phyloP scores from a whole-genome alignment of 2,888 invertebrate genomes.

The Thysanoteuthis rhombus region DNA sequence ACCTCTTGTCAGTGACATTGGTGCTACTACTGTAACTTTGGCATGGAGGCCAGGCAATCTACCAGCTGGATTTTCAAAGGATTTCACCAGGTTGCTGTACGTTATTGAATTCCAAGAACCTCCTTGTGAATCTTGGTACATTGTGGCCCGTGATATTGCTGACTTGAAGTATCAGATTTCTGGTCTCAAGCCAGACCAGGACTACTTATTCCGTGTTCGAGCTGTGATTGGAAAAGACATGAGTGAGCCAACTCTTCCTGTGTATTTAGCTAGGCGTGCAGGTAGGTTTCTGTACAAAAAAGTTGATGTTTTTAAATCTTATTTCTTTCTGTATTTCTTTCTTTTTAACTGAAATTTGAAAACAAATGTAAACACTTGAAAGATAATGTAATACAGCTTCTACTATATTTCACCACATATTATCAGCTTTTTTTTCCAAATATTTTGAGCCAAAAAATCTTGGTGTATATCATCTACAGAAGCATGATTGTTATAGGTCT shows the following conservation, averaged over 20 bases:
- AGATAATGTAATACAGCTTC: too few relatives aligned
- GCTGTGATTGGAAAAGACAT: slow-evolving; percentile 96
- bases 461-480: too few relatives aligned
- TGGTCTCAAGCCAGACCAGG: slow-evolving; percentile 71
- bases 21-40: slow-evolving; percentile 89
- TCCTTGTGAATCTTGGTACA: slow-evolving; percentile 60
- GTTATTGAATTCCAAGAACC: slow-evolving; percentile 84
- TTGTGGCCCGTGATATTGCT: slow-evolving; percentile 51
- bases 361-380: too few relatives aligned
- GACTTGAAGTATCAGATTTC: slow-evolving; percentile 47
- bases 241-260: slow-evolving; percentile 89
- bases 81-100: slow-evolving; percentile 85
- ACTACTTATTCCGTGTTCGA: slow-evolving; percentile 93
- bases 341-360: too few relatives aligned
- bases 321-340: too few relatives aligned
- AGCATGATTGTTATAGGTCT: too few relatives aligned
- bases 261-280: slow-evolving; percentile 56
- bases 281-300: slow-evolving; percentile 40
- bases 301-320: background rate
- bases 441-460: too few relatives aligned
- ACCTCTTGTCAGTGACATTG: slow-evolving; percentile 92
- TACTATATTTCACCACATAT: too few relatives aligned
- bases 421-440: too few relatives aligned
- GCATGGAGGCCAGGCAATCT: slow-evolving; percentile 95
- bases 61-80: slow-evolving; percentile 75